Conservation (phyloP, 1,140 invertebrate genomes). For the Zaprionus vittiger region DNA sequence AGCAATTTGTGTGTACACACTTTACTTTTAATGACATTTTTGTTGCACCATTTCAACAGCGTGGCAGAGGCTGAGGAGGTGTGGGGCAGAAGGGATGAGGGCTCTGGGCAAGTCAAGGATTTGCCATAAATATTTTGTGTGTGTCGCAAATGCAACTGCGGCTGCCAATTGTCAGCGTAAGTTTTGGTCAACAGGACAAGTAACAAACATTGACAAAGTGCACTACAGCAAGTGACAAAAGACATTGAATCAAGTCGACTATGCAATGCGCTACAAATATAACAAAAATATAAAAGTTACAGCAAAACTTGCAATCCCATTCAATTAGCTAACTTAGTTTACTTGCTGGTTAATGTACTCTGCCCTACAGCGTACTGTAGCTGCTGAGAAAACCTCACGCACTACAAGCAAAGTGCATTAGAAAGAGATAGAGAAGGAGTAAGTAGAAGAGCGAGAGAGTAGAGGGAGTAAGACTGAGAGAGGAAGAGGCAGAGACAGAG, state of each 20-base stretch:
- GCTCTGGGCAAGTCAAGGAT: slow-evolving; percentile 13
- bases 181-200: slow-evolving; percentile 25
- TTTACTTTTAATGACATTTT: slow-evolving; percentile 47
- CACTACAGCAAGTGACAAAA: background rate
- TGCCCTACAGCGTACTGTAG: background rate
- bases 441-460: background rate
- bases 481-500: background rate
- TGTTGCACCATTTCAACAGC: slow-evolving; percentile 23
- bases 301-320: no score
- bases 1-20: slow-evolving; percentile 31
- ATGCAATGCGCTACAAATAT: background rate
- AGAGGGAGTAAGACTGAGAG: background rate
- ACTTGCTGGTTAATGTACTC: no score
- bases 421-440: slow-evolving; percentile 35
- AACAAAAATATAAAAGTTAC: background rate
- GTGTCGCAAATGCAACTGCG: slow-evolving; percentile 21
- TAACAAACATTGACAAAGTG: slow-evolving; percentile 19
- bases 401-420: slow-evolving; percentile 76
- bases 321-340: no score
- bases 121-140: slow-evolving; percentile 19
- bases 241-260: background rate
- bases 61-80: no score
- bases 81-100: background rate
- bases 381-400: slow-evolving; percentile 38
- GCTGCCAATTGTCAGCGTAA: slow-evolving; percentile 46